A percentile compares a stretch with the other conserved stretches of the same genome.
Conservation (phyloP, 2,797 vertebrate genomes). For the Acanthopagrus latus region DNA sequence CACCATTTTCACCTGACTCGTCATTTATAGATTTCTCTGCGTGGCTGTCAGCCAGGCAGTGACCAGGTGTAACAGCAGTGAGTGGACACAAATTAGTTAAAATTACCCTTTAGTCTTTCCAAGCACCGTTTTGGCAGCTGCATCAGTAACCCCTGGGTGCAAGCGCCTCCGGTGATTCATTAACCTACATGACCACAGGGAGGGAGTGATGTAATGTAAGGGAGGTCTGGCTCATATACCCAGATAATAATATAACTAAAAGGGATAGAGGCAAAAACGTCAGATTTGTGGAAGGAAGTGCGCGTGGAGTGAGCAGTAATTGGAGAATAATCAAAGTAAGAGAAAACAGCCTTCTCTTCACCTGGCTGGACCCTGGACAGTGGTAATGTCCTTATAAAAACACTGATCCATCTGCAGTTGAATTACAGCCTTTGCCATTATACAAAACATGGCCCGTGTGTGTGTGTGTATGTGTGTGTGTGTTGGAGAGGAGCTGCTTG, state of each 20-base stretch:
- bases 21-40: neutral
- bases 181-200: neutral
- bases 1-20: neutral
- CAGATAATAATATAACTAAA: constrained; percentile 9
- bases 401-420: constrained; percentile 40
- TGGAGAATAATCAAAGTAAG: constrained; percentile 37
- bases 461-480: constrained; percentile 29
- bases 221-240: neutral
- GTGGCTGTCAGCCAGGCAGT: too few relatives aligned
- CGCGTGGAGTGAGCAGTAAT: constrained; percentile 25
- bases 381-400: constrained; percentile 52
- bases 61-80: neutral
- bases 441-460: neutral
- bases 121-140: too few relatives aligned
- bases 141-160: neutral
- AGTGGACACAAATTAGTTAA: neutral
- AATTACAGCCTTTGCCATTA: constrained; percentile 44
- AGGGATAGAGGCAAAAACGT: neutral
- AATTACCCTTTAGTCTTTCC: neutral
- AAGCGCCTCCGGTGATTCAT: neutral
- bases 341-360: constrained; percentile 25
- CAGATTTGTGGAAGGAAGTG: constrained; percentile 8
- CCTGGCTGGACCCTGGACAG: constrained; percentile 20
- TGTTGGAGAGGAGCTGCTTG: constrained; percentile 43
- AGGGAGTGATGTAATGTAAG: neutral